These are phyloP conservation scores for Tenrec ecaudatus DNA, from an alignment of 2,113 vertebrate genomes.

Conservation along the genomic window DNA sequence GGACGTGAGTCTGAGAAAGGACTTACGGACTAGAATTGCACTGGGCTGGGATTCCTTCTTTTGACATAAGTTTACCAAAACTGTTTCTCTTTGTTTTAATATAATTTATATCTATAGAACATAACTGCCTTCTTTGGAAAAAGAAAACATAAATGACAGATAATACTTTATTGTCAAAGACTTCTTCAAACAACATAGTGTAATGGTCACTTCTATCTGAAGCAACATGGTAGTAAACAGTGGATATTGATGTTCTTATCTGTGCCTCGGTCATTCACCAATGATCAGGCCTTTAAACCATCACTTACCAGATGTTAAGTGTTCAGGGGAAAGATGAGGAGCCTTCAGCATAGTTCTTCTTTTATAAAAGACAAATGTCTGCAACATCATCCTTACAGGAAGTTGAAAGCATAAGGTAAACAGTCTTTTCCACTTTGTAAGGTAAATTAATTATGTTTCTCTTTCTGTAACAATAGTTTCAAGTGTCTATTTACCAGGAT, in stretches of 20 bases:
- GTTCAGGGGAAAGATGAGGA: conserved; percentile 66
- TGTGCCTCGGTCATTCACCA: conserved; percentile 68
- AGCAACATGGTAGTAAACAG: conserved; percentile 43
- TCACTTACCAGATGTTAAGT: conserved; percentile 30
- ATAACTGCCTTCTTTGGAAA: conserved; percentile 83
- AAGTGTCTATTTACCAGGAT: conserved; percentile 52
- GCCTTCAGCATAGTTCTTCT: conserved; percentile 74
- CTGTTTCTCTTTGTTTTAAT: conserved; percentile 78
- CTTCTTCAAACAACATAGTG: conserved; percentile 67
- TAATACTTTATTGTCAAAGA: conserved; percentile 68
- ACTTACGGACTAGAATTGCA: too few relatives aligned
- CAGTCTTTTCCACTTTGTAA: conserved; percentile 61
- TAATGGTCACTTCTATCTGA: conserved; percentile 54
- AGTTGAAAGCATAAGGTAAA: conserved; percentile 47
- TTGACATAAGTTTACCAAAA: too few relatives aligned
- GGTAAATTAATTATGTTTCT: conserved; percentile 66
- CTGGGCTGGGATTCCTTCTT: too few relatives aligned
- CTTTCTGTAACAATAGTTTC: conserved; percentile 69
- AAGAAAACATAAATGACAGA: conserved; percentile 78
- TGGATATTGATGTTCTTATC: conserved; percentile 57
- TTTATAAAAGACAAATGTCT: conserved; percentile 66
- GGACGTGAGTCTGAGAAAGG: too few relatives aligned
- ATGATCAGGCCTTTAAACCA: conserved; percentile 56
- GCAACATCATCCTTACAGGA: conserved; percentile 20
- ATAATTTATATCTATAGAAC: conserved; percentile 86